Conservation (phyloP, 2,888 invertebrate genomes). For the Neoascia interrupta region DNA sequence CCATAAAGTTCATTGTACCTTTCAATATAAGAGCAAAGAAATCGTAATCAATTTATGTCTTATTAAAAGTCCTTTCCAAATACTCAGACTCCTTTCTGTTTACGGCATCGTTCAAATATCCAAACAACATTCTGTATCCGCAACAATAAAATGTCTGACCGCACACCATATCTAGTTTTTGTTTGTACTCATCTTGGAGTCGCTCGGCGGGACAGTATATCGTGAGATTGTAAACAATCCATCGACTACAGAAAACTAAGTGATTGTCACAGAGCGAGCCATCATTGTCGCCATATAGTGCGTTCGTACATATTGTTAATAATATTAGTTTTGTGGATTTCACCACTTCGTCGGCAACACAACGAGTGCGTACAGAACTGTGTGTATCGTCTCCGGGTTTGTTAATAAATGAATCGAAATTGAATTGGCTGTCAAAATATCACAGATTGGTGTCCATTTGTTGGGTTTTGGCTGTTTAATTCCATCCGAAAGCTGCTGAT, state of each 20-base stretch:
- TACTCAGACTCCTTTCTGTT: too few species aligned
- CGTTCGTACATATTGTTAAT: constrained; percentile 43
- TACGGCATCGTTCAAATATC: too few species aligned
- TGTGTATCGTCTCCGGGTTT: constrained; percentile 34
- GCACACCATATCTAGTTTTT: too few species aligned
- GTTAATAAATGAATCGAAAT: constrained; percentile 64
- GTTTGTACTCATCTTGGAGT: constrained; percentile 23
- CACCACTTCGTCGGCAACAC: constrained; percentile 44
- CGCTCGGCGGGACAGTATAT: too few species aligned
- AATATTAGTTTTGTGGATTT: constrained; percentile 52
- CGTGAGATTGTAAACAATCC: constrained; percentile 64
- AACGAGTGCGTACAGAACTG: too few species aligned
- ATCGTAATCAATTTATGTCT: too few species aligned
- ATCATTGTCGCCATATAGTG: constrained; percentile 23
- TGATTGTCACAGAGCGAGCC: constrained; percentile 11
- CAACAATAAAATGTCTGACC: too few species aligned
- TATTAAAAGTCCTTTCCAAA: too few species aligned
- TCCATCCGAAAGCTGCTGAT: constrained; percentile 29
- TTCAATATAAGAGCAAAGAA: too few species aligned
- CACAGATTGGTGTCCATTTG: constrained; percentile 37
- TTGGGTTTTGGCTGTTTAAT: neutral
- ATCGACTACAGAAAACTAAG: constrained; percentile 31
- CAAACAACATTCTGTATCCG: too few species aligned
- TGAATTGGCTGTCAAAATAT: constrained; percentile 51
- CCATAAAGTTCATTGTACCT: too few species aligned